Evolutionary conservation across 2,113 vertebrate genomes (phyloP).

Genomic region (Bos taurus): ARS-UCD2.0 NC_037336.1:53914501-53915000

Average conservation of each 20-base stretch:
- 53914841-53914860: neutral
- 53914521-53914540: neutral
- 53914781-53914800: neutral
- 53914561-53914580: neutral
- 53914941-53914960: neutral
- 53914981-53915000: neutral
- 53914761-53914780: neutral
- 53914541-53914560: neutral
- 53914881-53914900: neutral
- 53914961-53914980: neutral
- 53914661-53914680: neutral
- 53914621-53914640: neutral
- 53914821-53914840: neutral
- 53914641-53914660: neutral
- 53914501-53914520: neutral
- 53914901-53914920: neutral
- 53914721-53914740: neutral
- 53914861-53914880: neutral
- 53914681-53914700: neutral
- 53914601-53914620: neutral
- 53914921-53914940: accelerated
- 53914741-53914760: neutral
- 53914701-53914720: neutral
- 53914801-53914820: neutral
- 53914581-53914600: neutral